Evolutionary conservation across 2,113 vertebrate genomes (phyloP).

Genomic region (Marmota monax): DNA sequence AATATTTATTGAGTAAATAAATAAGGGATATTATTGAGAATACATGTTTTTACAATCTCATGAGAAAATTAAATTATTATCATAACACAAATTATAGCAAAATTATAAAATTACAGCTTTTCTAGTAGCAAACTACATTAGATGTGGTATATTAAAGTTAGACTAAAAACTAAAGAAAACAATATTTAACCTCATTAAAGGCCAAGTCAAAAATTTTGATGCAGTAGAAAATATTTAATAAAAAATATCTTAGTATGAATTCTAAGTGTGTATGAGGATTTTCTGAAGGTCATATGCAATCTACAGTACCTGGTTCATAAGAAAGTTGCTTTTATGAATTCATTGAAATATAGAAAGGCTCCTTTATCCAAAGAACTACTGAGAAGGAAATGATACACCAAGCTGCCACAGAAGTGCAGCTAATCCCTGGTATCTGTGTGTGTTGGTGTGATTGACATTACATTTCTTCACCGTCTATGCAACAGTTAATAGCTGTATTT

Average conservation of each 20-base stretch:
- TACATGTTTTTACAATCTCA: not conserved
- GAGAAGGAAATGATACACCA: not conserved
- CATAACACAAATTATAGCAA: not conserved
- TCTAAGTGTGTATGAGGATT: not conserved
- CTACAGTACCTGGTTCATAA: not conserved
- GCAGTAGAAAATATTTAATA: not conserved
- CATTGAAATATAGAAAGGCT: not conserved
- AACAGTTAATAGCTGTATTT: not conserved
- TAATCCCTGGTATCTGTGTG: not conserved
- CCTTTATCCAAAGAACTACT: not conserved
- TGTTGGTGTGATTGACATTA: not conserved
- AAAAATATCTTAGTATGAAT: not conserved
- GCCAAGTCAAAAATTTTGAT: not conserved
- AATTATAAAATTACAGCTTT: not conserved
- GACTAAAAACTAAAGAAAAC: not conserved
- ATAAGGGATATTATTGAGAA: not conserved
- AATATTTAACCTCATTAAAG: not conserved
- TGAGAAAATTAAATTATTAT: not conserved
- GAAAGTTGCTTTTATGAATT: not conserved
- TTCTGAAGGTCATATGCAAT: not conserved
- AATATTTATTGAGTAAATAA: conserved; percentile 1
- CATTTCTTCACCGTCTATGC: not conserved
- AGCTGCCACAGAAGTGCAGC: not conserved
- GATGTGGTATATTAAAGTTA: not conserved
- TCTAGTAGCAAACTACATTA: not conserved